phyloP scores from a whole-genome alignment of 2,797 vertebrate genomes.

The Champsocephalus gunnari region DNA sequence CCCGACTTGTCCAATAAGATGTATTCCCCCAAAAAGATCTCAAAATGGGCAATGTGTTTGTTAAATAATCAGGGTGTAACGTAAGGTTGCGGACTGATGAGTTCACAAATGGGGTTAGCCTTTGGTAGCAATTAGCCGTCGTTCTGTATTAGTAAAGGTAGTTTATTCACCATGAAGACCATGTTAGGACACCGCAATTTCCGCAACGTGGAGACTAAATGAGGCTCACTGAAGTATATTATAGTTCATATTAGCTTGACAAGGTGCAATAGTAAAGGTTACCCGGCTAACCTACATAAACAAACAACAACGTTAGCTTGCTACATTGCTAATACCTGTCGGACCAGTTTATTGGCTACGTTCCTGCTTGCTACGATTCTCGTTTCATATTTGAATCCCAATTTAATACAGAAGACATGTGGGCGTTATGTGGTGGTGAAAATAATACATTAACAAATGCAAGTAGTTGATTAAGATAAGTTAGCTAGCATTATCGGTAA shows the following conservation, averaged over 20 bases:
- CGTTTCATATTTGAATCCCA: accelerated
- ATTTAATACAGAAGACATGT: too few relatives aligned
- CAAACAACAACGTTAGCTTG: constrained; percentile 33
- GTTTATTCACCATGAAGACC: not conserved
- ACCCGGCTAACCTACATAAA: constrained; percentile 19
- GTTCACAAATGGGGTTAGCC: not conserved
- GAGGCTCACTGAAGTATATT: not conserved
- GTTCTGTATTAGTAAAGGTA: too few relatives aligned
- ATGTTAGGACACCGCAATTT: not conserved
- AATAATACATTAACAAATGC: not conserved
- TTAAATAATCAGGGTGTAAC: not conserved
- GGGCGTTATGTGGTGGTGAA: not conserved
- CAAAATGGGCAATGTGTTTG: not conserved
- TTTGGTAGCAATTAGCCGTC: not conserved
- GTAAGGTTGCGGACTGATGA: not conserved
- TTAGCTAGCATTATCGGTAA: not conserved
- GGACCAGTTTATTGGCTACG: not conserved
- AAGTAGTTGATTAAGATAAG: not conserved
- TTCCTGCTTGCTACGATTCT: not conserved
- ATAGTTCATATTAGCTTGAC: not conserved
- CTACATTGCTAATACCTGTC: not conserved
- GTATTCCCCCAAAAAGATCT: not conserved
- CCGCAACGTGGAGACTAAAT: not conserved
- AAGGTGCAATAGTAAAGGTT: not conserved
- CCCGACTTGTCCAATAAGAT: too few relatives aligned